These are phyloP conservation scores for Scomber scombrus DNA, from an alignment of 2,113 vertebrate species.

Conservation along the genomic window DNA sequence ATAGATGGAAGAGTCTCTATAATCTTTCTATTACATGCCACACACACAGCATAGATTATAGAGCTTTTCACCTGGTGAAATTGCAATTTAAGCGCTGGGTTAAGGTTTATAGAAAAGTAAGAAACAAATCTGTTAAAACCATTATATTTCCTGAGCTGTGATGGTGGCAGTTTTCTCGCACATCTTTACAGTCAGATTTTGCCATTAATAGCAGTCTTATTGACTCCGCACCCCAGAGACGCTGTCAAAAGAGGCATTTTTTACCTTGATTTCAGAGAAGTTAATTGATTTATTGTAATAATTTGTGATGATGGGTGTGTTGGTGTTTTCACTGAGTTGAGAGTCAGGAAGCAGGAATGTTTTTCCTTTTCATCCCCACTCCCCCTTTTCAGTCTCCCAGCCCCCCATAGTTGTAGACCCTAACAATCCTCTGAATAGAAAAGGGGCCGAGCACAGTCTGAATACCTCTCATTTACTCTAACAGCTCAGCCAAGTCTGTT, in stretches of 20 bases:
- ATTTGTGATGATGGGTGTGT: constrained; percentile 1
- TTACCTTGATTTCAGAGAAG: neutral
- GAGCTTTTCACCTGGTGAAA: neutral
- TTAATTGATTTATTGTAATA: neutral
- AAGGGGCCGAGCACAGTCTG: neutral
- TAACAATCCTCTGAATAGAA: neutral
- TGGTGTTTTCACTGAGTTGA: constrained; percentile 19
- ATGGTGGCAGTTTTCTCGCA: no score
- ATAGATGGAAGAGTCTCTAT: neutral
- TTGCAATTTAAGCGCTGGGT: neutral
- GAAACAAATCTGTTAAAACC: no score
- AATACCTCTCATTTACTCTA: neutral
- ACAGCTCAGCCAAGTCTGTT: neutral
- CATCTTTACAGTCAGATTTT: neutral
- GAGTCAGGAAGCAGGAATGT: constrained; percentile 39
- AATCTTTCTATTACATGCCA: neutral
- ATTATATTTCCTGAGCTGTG: neutral
- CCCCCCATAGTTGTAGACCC: constrained; percentile 7
- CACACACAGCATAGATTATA: no score
- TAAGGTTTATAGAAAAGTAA: neutral
- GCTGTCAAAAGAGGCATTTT: neutral
- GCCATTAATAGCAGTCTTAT: neutral
- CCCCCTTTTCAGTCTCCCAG: neutral
- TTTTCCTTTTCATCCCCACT: constrained; percentile 1
- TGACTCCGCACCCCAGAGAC: neutral